A percentile compares a stretch with the other conserved stretches of the same genome.
These are phyloP conservation scores for Rotaria sp. DNA, from an alignment of 2,888 invertebrate genomes.

Conservation along the genomic window DNA sequence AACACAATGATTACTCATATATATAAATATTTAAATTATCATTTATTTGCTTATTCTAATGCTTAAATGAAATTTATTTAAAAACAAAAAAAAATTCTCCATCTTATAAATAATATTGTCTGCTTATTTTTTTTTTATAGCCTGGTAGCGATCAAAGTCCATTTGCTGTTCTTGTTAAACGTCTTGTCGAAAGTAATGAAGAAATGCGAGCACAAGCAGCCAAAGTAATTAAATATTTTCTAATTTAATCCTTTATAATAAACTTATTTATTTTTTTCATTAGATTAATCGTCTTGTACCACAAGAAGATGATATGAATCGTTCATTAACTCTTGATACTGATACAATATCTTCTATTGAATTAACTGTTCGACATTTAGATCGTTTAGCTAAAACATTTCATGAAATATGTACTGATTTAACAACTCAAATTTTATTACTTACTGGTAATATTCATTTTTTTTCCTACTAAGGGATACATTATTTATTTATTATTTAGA, in stretches of 20 bases:
- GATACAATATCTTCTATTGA: not conserved
- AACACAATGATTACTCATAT: too few relatives aligned
- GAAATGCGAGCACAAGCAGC: not conserved
- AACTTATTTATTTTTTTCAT: not conserved
- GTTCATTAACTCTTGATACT: not conserved
- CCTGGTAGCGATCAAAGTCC: slow-evolving; percentile 53
- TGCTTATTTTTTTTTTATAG: slow-evolving; percentile 44
- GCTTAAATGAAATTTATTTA: not conserved
- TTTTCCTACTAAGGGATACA: not conserved
- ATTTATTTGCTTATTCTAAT: not conserved
- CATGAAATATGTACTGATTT: not conserved
- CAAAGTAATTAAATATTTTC: not conserved
- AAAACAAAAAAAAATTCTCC: too few relatives aligned
- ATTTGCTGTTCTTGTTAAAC: not conserved
- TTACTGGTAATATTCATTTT: not conserved
- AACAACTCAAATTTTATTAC: not conserved
- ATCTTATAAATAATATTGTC: not conserved
- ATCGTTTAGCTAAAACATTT: slow-evolving; percentile 18
- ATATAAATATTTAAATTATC: not conserved
- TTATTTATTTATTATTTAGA: slow-evolving; percentile 46
- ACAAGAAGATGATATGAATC: not conserved
- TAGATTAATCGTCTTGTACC: slow-evolving; percentile 10
- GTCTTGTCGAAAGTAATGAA: slow-evolving; percentile 20
- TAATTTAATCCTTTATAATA: too few relatives aligned
- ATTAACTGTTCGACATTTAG: not conserved